Conservation (phyloP, 2,888 invertebrate genomes). For the Torymus aiolomorphi region DNA sequence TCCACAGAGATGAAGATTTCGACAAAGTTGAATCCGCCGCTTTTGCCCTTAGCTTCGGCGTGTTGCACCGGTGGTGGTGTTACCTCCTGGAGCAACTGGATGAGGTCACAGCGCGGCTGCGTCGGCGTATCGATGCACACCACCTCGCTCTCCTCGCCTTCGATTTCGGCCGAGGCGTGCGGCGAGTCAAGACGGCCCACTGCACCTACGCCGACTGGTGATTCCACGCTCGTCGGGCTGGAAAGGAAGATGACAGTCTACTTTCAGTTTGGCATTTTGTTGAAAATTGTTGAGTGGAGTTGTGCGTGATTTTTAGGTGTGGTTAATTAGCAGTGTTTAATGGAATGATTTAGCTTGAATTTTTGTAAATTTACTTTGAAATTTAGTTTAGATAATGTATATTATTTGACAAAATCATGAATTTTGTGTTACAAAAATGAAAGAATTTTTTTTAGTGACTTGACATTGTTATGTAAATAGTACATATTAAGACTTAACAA, state of each 20-base stretch:
- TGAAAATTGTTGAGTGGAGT: too few relatives aligned
- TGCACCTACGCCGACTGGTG: conserved; percentile 76
- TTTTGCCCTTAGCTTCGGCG: conserved; percentile 67
- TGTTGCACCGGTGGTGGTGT: conserved; percentile 76
- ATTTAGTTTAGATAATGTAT: too few relatives aligned
- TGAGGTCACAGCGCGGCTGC: conserved; percentile 82
- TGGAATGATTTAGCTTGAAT: too few relatives aligned
- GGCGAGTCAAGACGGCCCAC: conserved; percentile 79
- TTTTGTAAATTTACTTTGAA: too few relatives aligned
- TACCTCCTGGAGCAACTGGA: conserved; percentile 84
- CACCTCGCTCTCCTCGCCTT: conserved; percentile 87
- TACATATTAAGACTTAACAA: neutral
- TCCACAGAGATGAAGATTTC: conserved; percentile 80
- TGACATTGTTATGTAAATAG: too few relatives aligned
- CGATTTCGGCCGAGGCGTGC: conserved; percentile 87
- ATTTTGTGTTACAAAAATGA: too few relatives aligned
- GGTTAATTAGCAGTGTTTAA: too few relatives aligned
- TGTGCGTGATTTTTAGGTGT: too few relatives aligned
- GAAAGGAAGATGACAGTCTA: neutral
- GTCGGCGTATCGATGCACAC: conserved; percentile 87
- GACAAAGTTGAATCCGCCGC: conserved; percentile 74
- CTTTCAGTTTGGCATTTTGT: too few relatives aligned
- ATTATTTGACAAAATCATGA: too few relatives aligned
- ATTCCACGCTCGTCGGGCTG: conserved; percentile 72
- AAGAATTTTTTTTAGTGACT: too few relatives aligned